Base-by-base conservation (phyloP, 2,113 vertebrate genomes). In the Brienomyrus brachyistius region DNA sequence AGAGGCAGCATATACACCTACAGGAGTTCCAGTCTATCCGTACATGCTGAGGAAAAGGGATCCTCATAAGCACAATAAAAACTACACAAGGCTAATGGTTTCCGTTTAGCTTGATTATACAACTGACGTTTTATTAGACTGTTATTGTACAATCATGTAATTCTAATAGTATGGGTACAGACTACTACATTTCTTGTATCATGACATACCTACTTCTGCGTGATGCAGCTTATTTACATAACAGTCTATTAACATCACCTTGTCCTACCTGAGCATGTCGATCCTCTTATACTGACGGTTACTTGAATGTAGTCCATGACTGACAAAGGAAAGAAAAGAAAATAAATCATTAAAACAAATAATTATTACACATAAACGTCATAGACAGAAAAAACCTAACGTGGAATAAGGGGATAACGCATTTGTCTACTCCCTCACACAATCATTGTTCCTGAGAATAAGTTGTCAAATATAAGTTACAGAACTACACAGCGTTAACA, bases 281-380 rank as follows among this genome's bases (percentile, higher is more conserved):
- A 91, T 93, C 97, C 98, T 95, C 94, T 96, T 89, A 99, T 91
- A 92, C 94, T 91, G 93, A 99, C 95, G 62, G 96, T 97, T 90
- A 99, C 96, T 92, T 94, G 95, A 93, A 95, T 94, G 88, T 92
- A 94, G 89, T 97, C 96, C 98, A 99, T 99, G 11, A 90, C 89
- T 90, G 51, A 59, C 87, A 88, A n/a, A 50, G 23, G 31, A 27
- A 70, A 89, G n/a, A 62, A 27, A 85, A 40, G 5, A 87, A 86
- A 89, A 45, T 19, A 45, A 45, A 45, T 45, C 1, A 82, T 6
- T 47, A 84, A n/a, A n/a, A 9, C 8, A 23, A 48, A 3, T 23
- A 47, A 9, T 84, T 45, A 48, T 3, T 84, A 17, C 74, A 43
- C 15, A 40, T 31, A 80, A 80, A 43, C 35, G 10, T 27, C 27